Percentiles rank a stretch among this genome's conserved stretches.
Conservation (phyloP, 2,113 vertebrate species). For the Cinclus mexicanus region DNA sequence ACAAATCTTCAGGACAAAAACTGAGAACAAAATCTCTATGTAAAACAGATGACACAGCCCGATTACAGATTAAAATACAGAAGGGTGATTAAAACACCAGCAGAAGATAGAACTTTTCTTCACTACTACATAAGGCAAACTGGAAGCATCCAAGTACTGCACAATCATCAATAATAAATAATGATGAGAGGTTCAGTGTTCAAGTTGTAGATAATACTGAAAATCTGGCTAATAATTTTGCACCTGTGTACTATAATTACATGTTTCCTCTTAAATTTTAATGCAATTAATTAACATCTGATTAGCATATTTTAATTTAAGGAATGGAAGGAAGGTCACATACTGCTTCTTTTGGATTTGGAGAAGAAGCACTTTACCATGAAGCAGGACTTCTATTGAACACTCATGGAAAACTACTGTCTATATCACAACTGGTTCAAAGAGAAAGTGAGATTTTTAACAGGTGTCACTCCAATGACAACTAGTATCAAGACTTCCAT, state of each 20-base stretch:
- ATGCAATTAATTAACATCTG: constrained; percentile 5
- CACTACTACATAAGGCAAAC: neutral
- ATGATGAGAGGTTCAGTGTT: neutral
- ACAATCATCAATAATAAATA: neutral
- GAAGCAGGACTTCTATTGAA: neutral
- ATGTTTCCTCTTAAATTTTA: constrained; percentile 26
- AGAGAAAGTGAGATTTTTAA: neutral
- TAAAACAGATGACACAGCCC: neutral
- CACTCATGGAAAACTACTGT: neutral
- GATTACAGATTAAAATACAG: neutral
- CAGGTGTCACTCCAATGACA: neutral
- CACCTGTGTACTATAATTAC: neutral
- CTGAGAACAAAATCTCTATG: neutral
- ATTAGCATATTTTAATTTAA: neutral
- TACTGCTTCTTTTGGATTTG: neutral
- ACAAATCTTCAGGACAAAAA: neutral
- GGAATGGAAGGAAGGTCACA: neutral
- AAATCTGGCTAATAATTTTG: neutral
- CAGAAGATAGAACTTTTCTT: neutral
- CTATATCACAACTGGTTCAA: neutral
- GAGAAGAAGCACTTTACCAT: neutral
- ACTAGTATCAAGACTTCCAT: neutral
- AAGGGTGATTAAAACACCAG: neutral
- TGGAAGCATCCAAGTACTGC: neutral
- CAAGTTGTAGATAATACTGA: neutral